Conservation (phyloP, 2,888 invertebrate species). For the Hirtodrosophila trivittata region DNA sequence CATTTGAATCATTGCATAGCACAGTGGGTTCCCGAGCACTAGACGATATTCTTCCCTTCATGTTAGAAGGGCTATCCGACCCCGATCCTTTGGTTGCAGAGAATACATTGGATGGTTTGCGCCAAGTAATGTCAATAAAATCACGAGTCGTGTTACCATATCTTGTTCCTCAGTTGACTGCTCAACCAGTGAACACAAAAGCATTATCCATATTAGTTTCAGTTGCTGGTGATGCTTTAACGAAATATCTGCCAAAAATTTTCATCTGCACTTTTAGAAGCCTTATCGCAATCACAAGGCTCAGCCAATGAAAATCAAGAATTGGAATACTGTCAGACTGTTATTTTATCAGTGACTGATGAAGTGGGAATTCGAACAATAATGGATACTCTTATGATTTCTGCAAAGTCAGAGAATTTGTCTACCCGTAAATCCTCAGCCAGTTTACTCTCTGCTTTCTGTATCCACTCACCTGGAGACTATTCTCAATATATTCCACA, state of each 20-base stretch:
- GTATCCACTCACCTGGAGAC: slow-evolving; percentile 94
- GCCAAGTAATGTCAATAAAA: slow-evolving; percentile 98
- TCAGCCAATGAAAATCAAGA: slow-evolving; percentile 88
- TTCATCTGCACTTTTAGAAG: slow-evolving; percentile 94
- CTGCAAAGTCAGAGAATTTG: slow-evolving; percentile 87
- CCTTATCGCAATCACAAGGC: slow-evolving; percentile 89
- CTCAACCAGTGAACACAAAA: slow-evolving; percentile 94
- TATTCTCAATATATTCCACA: slow-evolving; percentile 94
- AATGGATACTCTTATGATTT: slow-evolving; percentile 93
- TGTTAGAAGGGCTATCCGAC: slow-evolving; percentile 91
- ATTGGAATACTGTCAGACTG: slow-evolving; percentile 95
- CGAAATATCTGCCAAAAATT: slow-evolving; percentile 95
- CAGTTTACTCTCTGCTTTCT: slow-evolving; percentile 94
- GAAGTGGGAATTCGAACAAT: slow-evolving; percentile 94
- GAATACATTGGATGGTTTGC: slow-evolving; percentile 96
- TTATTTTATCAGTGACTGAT: slow-evolving; percentile 95
- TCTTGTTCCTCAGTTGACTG: slow-evolving; percentile 96
- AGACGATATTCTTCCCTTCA: slow-evolving; percentile 97
- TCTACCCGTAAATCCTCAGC: slow-evolving; percentile 92
- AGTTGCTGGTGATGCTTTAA: slow-evolving; percentile 96
- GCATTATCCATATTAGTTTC: slow-evolving; percentile 96
- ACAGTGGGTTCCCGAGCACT: slow-evolving; percentile 96
- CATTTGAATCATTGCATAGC: slow-evolving; percentile 97
- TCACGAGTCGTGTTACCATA: slow-evolving; percentile 97
- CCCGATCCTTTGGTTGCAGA: slow-evolving; percentile 92